Percentiles rank a stretch among this genome's conserved stretches.
Conservation (phyloP, 2,888 invertebrate genomes). For the Fabriciana adippe region DNA sequence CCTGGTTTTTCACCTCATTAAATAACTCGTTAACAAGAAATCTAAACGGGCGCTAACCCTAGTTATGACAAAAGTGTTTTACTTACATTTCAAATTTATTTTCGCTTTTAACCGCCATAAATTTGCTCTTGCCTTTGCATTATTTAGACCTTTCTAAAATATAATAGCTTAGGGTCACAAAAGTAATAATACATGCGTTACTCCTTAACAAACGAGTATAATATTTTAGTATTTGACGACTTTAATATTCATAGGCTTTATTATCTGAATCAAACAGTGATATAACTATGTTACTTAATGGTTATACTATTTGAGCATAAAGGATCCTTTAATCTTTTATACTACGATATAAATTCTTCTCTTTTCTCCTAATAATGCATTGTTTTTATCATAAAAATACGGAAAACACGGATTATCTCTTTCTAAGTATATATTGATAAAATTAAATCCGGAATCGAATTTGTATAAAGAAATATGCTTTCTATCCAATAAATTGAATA, state of each 20-base stretch:
- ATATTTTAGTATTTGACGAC: constrained; percentile 51
- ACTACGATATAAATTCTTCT: no score
- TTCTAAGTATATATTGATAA: no score
- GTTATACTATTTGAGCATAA: background rate
- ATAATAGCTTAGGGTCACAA: constrained; percentile 51
- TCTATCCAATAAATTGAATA: no score
- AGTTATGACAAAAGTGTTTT: constrained; percentile 45
- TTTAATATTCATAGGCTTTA: constrained; percentile 60
- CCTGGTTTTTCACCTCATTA: constrained; percentile 41
- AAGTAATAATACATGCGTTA: constrained; percentile 54
- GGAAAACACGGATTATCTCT: no score
- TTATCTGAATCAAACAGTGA: constrained; percentile 54
- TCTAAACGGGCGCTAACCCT: constrained; percentile 42
- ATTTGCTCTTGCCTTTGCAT: constrained; percentile 51
- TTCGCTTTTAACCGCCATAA: constrained; percentile 51
- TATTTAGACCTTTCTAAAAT: constrained; percentile 53
- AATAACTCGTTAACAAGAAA: constrained; percentile 45
- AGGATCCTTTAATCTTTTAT: no score
- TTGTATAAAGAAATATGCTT: no score
- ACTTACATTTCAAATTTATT: constrained; percentile 46
- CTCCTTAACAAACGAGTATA: constrained; percentile 53
- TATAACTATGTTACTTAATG: constrained; percentile 49
- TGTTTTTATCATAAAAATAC: no score
- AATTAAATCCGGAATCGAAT: no score
- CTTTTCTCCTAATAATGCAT: no score